Conservation (phyloP, 2,888 invertebrate species). For the Thymelicus sylvestris region DNA sequence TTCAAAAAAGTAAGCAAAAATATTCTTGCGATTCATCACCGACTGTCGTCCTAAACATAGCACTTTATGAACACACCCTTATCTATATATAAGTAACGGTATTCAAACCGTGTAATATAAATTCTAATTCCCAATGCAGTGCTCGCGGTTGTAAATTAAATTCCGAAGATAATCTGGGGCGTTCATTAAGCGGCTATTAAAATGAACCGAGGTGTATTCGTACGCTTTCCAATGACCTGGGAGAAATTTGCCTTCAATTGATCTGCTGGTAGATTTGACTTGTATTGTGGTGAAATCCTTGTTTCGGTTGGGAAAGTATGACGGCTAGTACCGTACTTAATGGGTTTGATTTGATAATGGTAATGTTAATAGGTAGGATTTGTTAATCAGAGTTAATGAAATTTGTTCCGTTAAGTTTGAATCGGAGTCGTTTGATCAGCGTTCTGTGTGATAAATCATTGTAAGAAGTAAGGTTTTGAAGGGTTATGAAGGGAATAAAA, state of each 20-base stretch:
- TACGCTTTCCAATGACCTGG: constrained; percentile 32
- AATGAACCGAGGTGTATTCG: constrained; percentile 33
- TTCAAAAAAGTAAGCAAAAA: no score
- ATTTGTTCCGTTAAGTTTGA: no score
- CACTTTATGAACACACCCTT: constrained; percentile 6
- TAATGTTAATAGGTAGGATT: no score
- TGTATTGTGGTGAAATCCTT: neutral
- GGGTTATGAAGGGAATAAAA: no score
- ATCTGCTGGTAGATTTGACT: constrained; percentile 10
- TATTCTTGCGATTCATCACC: no score
- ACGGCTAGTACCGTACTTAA: neutral
- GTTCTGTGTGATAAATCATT: no score
- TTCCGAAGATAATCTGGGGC: constrained; percentile 36
- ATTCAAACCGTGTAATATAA: constrained; percentile 33
- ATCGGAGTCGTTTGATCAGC: no score
- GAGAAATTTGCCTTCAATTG: constrained; percentile 25
- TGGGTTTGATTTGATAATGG: no score
- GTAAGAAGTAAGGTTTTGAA: no score
- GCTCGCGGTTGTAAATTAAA: constrained; percentile 38
- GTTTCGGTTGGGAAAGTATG: neutral
- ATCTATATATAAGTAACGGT: constrained; percentile 27
- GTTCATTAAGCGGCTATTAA: constrained; percentile 38
- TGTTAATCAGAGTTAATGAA: no score
- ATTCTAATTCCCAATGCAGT: constrained; percentile 36
- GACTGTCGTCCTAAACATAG: neutral